Evolutionary conservation across 2,797 vertebrate genomes (phyloP).

Genomic region (Spatula clypeata): DNA sequence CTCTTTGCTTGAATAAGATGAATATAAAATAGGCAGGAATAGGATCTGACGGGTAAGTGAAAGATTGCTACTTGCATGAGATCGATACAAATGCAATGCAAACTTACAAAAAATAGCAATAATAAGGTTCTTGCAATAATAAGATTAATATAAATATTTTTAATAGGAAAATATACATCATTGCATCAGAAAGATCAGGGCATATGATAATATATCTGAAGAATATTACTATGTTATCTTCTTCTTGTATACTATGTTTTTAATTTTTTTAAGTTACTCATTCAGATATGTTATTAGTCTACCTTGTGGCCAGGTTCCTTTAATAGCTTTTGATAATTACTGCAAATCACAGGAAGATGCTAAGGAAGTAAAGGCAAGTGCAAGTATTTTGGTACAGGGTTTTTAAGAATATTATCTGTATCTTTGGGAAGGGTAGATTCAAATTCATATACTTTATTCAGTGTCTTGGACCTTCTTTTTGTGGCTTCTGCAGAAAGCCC

Average conservation of each 20-base stretch:
- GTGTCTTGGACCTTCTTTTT: no score
- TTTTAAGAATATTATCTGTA: background rate
- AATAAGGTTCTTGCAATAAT: background rate
- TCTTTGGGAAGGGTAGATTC: background rate
- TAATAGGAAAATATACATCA: background rate
- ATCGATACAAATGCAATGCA: background rate
- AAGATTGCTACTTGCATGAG: background rate
- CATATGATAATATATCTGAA: background rate
- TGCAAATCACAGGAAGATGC: background rate
- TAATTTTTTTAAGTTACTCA: background rate
- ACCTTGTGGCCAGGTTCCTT: rapidly evolving
- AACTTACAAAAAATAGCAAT: background rate
- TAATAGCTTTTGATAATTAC: background rate
- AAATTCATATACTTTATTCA: no score
- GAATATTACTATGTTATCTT: background rate
- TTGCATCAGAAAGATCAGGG: background rate
- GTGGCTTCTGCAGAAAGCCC: no score
- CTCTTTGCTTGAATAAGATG: constrained; percentile 12
- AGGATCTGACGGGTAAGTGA: background rate
- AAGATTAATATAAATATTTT: background rate
- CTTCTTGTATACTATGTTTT: background rate
- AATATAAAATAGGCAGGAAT: constrained; percentile 4
- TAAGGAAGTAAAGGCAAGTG: background rate
- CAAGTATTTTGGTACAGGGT: background rate
- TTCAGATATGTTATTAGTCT: background rate